Evolutionary conservation across 2,888 invertebrate species (phyloP), one percentile per base, ranked within the genome.

Genomic region (Encarsia formosa): DNA sequence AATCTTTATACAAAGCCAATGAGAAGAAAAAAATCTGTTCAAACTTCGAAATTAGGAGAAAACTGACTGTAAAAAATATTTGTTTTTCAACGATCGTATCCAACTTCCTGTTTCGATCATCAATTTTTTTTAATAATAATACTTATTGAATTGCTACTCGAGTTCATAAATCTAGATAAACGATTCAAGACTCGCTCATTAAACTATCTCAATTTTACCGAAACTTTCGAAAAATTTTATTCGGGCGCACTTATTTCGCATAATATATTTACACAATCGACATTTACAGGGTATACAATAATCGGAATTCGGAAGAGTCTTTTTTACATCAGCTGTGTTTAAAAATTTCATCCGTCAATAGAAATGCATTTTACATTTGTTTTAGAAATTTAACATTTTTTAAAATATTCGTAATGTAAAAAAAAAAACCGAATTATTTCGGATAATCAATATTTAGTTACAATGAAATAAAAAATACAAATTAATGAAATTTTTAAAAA

Each of bases 251-350:
- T n/a, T n/a, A n/a, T n/a, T 41, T 47, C 38, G 46, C 18, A 34
- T 37, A 49, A 46, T 47, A 54, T 54, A 54, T 54, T 50, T 50
- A 54, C 54, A 54, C 22, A 47, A 46, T 54, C 47, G 54, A 54
- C 46, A 54, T 54, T 54, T 54, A 54, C 49, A 54, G 50, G 54
- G 49, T 54, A 29, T 43, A 46, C 42, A 54, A 39, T 43, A 45
- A 49, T 49, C 49, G 42, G 48, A 40, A 29, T 52, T 13, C 42
- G 19, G 29, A 39, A 43, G 29, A 49, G 41, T 42, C 39, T 47
- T 50, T 41, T 32, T 32, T 48, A 19, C 37, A 34, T 19, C 15
- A n/a, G 29, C 38, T 39, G 35, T 39, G 15, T 4, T 43, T 42
- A 40, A 34, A 39, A 35, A 22, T 15, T 37, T 18, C 37, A 19